phyloP scores from a whole-genome alignment of 2,888 invertebrate genomes.

The Hirudinaria manillensis region DNA sequence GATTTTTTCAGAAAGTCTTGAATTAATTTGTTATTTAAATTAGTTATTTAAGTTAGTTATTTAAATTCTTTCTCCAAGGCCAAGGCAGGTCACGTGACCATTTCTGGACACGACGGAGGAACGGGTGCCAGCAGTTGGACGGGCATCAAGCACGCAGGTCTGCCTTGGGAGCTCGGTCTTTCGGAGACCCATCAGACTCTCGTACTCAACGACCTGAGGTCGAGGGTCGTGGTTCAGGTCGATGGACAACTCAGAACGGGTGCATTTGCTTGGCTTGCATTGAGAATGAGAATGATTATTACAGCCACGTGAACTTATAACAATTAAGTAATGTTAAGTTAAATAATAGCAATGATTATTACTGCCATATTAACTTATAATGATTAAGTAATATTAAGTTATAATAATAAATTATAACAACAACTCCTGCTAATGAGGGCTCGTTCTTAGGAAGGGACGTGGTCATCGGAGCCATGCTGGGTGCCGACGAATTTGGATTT shows the following conservation, averaged over 20 bases:
- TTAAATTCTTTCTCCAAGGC: conserved; percentile 60
- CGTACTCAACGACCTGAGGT: conserved; percentile 82
- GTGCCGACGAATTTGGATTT: conserved; percentile 97
- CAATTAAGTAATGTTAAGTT: too few species aligned
- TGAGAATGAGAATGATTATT: background rate
- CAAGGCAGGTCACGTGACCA: conserved; percentile 95
- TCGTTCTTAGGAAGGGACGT: conserved; percentile 76
- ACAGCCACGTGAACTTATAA: too few species aligned
- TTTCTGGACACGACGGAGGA: conserved; percentile 97
- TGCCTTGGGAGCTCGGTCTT: conserved; percentile 96
- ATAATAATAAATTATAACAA: too few species aligned
- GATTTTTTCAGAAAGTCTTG: background rate
- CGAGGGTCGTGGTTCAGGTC: conserved; percentile 87
- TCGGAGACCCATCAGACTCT: conserved; percentile 96
- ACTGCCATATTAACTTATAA: too few species aligned
- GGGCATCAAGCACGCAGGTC: conserved; percentile 91
- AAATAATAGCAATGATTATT: background rate
- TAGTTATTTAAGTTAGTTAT: background rate
- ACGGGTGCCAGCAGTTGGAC: conserved; percentile 99
- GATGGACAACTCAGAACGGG: conserved; percentile 75
- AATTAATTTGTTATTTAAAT: too few species aligned
- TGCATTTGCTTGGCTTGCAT: conserved; percentile 40
- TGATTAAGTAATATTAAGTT: too few species aligned
- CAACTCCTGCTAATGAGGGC: too few species aligned
- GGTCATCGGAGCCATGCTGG: conserved; percentile 84